Conservation (phyloP, 2,113 vertebrate genomes). For the Scomber colias region DNA sequence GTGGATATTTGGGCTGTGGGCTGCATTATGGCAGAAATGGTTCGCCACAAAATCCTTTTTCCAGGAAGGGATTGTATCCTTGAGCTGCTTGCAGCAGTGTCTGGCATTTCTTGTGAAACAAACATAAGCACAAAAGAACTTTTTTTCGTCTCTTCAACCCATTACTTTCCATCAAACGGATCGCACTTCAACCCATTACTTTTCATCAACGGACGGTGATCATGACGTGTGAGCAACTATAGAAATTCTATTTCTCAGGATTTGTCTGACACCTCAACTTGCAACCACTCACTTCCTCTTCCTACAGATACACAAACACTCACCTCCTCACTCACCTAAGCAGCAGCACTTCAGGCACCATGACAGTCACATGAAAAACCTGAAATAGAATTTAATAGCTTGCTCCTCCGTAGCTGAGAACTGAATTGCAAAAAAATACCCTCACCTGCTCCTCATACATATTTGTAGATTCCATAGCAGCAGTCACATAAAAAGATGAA, state of each 20-base stretch:
- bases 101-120: slow-evolving; percentile 49
- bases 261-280: slow-evolving; percentile 42
- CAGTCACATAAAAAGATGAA: not conserved
- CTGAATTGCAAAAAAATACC: slow-evolving; percentile 3
- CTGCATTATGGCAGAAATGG: slow-evolving; percentile 98
- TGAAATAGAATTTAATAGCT: slow-evolving; percentile 62
- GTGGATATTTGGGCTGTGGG: slow-evolving; percentile 99
- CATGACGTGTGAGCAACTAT: slow-evolving; percentile 40
- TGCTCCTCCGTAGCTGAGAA: slow-evolving; percentile 43
- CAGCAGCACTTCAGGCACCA: slow-evolving; percentile 22
- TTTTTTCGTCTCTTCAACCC: slow-evolving; percentile 15
- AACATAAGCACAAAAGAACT: slow-evolving; percentile 20
- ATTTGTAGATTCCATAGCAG: not conserved
- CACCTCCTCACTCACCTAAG: slow-evolving; percentile 27
- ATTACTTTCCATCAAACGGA: not conserved
- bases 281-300: slow-evolving; percentile 44
- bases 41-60: slow-evolving; percentile 92
- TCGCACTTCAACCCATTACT: not conserved
- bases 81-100: slow-evolving; percentile 80
- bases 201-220: slow-evolving; percentile 17
- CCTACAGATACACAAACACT: slow-evolving; percentile 15
- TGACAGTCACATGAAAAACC: slow-evolving; percentile 42
- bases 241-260: slow-evolving; percentile 50
- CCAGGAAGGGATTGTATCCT: slow-evolving; percentile 93
- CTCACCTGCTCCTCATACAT: slow-evolving; percentile 7